Evolutionary conservation across 2,113 vertebrate genomes (phyloP).

Genomic region (Pangasianodon gigas): DNA sequence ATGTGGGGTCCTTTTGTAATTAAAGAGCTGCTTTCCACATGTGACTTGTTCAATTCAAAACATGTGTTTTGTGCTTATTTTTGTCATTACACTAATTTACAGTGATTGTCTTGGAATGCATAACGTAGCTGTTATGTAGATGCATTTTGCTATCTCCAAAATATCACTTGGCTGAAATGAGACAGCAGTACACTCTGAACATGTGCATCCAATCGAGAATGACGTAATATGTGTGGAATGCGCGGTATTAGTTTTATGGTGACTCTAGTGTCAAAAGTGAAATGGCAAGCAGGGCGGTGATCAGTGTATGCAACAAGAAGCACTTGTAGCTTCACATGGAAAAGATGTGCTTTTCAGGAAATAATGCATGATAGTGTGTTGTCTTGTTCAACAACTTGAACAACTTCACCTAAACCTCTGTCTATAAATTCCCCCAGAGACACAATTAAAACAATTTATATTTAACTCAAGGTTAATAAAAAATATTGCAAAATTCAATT

Average conservation of each 20-base stretch:
- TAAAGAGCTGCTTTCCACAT: conserved; percentile 55
- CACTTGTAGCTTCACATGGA: neutral
- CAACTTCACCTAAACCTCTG: neutral
- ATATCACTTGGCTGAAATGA: conserved; percentile 49
- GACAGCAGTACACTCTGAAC: conserved; percentile 48
- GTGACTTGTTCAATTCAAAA: conserved; percentile 47
- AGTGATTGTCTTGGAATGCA: conserved; percentile 55
- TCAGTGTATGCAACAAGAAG: neutral
- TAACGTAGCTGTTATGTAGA: conserved; percentile 41
- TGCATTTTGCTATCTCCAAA: conserved; percentile 52
- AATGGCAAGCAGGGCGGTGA: conserved; percentile 28
- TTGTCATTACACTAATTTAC: conserved; percentile 54
- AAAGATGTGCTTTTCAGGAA: neutral
- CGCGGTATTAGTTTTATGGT: conserved; percentile 49
- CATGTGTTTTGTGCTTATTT: conserved; percentile 54
- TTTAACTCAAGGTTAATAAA: neutral
- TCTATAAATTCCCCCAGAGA: neutral
- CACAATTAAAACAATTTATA: neutral
- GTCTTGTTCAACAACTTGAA: neutral
- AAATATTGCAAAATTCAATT: neutral
- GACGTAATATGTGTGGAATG: conserved; percentile 47
- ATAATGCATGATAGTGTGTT: neutral
- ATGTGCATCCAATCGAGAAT: conserved; percentile 55
- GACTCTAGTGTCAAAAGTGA: conserved; percentile 54
- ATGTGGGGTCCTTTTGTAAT: conserved; percentile 57